phyloP scores from a whole-genome alignment of 1,140 invertebrate genomes.

The Lasioglossum baleicum region DNA sequence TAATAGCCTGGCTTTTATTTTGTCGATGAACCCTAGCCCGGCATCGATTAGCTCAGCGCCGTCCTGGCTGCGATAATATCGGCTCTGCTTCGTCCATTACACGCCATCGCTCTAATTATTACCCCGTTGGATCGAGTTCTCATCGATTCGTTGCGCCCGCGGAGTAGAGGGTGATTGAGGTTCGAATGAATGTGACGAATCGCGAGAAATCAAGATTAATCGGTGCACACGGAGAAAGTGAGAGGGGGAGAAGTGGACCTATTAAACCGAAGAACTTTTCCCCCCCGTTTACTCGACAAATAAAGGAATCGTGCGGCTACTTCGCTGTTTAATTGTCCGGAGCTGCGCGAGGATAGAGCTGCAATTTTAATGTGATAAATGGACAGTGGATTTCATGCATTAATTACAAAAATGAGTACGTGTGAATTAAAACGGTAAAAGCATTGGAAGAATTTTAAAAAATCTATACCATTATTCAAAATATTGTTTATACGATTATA shows the following conservation, averaged over 20 bases:
- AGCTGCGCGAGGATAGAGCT: not conserved
- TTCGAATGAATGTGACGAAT: slow-evolving; percentile 57
- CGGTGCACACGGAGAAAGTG: not conserved
- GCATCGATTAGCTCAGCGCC: slow-evolving; percentile 22
- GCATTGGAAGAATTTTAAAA: no score
- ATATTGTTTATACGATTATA: no score
- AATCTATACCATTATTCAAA: no score
- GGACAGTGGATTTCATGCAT: no score
- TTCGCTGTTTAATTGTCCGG: not conserved
- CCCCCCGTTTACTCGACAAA: not conserved
- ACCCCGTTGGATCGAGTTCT: slow-evolving; percentile 43
- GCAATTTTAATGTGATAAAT: not conserved
- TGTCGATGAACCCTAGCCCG: slow-evolving; percentile 3
- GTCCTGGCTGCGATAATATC: slow-evolving; percentile 20
- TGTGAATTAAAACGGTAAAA: no score
- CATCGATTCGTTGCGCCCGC: slow-evolving; percentile 30
- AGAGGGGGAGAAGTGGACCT: not conserved
- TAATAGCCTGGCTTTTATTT: slow-evolving; percentile 25
- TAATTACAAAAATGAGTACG: no score
- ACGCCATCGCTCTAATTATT: slow-evolving; percentile 58
- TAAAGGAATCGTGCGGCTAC: not conserved
- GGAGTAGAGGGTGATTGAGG: slow-evolving; percentile 43
- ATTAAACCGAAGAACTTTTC: not conserved
- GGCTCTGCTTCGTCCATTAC: slow-evolving; percentile 49
- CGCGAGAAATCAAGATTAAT: slow-evolving; percentile 54